A percentile compares a stretch with the other conserved stretches of the same genome.
Evolutionary conservation across 2,888 invertebrate genomes (phyloP).

Genomic region (Magallana nippona): DNA sequence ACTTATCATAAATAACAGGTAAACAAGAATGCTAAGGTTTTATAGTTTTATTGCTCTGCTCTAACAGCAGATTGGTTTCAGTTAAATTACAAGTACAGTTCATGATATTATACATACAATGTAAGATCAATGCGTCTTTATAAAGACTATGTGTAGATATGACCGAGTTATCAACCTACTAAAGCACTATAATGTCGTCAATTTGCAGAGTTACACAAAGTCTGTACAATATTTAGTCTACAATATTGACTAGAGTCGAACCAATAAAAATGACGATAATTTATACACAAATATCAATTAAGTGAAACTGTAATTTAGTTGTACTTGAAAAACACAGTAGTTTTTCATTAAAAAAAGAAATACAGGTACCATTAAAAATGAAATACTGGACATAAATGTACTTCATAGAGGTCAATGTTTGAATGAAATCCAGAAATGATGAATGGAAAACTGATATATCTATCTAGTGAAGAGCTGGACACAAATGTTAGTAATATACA

Average conservation of each 20-base stretch:
- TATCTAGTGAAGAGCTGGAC: background rate
- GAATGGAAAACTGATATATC: background rate
- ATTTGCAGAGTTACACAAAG: conserved; percentile 11
- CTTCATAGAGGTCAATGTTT: background rate
- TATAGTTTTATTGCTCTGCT: conserved; percentile 17
- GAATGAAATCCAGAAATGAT: background rate
- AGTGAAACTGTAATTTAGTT: background rate
- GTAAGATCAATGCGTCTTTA: background rate
- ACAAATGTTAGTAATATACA: background rate
- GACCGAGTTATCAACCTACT: conserved; percentile 12
- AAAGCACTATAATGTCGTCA: conserved; percentile 22
- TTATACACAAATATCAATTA: background rate
- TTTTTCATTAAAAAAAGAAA: background rate
- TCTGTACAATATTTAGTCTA: background rate
- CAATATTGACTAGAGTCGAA: conserved; percentile 24
- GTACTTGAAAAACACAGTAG: background rate
- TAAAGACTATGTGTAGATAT: conserved; percentile 6
- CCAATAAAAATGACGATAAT: background rate
- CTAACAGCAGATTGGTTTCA: conserved; percentile 19
- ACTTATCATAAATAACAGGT: background rate
- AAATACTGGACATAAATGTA: background rate
- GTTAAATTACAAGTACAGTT: background rate
- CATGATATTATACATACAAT: background rate
- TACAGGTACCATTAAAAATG: background rate
- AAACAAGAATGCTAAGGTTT: background rate